Conservation (phyloP, 2,113 vertebrate genomes). For the Colaptes auratus region DNA sequence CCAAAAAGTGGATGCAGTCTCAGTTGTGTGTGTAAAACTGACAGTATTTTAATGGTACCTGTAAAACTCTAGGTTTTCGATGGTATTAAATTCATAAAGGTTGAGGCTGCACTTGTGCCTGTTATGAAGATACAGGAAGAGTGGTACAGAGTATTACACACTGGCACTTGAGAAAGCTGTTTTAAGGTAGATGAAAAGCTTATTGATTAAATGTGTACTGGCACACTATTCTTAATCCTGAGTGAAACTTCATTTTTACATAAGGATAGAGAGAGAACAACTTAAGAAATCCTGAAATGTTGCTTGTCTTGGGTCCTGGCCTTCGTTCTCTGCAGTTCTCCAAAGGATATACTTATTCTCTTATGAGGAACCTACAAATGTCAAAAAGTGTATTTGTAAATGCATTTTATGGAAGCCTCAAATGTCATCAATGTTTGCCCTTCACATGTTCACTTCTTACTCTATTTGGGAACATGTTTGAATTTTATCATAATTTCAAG, state of each 20-base stretch:
- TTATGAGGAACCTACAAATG: neutral
- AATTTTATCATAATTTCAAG: neutral
- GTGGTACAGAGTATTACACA: neutral
- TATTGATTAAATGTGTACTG: neutral
- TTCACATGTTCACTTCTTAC: neutral
- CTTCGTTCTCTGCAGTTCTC: neutral
- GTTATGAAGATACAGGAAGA: neutral
- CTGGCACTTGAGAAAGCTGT: neutral
- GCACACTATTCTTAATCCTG: neutral
- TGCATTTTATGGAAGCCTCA: neutral
- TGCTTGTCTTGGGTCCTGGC: neutral
- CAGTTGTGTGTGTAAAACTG: neutral
- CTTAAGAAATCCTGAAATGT: neutral
- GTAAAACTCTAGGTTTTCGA: neutral
- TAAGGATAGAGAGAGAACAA: neutral
- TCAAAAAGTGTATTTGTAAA: neutral
- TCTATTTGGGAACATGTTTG: neutral
- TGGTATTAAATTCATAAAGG: neutral
- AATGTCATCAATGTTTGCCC: neutral
- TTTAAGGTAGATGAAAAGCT: neutral
- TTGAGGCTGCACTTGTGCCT: neutral
- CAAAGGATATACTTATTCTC: neutral
- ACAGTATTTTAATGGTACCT: neutral
- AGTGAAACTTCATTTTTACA: neutral
- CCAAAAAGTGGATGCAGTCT: neutral